These are phyloP conservation scores for Pelecanus crispus DNA, from an alignment of 2,113 vertebrate species.

Conservation along the genomic window DNA sequence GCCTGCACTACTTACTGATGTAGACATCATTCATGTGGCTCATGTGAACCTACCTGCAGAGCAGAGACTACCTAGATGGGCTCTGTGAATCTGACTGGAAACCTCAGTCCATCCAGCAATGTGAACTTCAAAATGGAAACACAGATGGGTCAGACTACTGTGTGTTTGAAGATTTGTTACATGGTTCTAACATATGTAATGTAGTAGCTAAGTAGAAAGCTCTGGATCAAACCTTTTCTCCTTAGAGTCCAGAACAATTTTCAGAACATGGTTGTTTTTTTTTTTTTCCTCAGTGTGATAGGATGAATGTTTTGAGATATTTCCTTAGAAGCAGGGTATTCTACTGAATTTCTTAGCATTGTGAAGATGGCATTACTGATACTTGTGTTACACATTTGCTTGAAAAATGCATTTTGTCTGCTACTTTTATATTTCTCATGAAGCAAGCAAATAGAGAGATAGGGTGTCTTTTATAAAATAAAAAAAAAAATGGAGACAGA, in stretches of 20 bases:
- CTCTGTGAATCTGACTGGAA: neutral
- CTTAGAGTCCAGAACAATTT: neutral
- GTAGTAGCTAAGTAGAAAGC: neutral
- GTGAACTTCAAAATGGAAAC: neutral
- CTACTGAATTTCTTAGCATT: neutral
- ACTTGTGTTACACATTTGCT: neutral
- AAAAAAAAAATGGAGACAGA: neutral
- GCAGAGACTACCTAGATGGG: neutral
- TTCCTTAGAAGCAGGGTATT: neutral
- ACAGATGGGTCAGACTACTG: neutral
- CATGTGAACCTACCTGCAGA: neutral
- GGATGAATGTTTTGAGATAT: neutral
- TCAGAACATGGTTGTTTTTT: neutral
- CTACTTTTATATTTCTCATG: neutral
- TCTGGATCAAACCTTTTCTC: neutral
- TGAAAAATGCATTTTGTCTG: neutral
- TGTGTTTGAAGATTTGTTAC: neutral
- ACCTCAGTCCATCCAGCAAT: neutral
- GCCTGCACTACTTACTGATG: neutral
- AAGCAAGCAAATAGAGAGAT: neutral
- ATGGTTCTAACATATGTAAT: neutral
- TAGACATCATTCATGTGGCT: neutral
- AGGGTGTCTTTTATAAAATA: neutral
- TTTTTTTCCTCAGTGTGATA: neutral
- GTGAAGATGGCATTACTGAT: neutral